Evolutionary conservation across 2,888 invertebrate species (phyloP), one percentile per base, ranked within the genome.

Genomic region (Homarus gammarus): DNA sequence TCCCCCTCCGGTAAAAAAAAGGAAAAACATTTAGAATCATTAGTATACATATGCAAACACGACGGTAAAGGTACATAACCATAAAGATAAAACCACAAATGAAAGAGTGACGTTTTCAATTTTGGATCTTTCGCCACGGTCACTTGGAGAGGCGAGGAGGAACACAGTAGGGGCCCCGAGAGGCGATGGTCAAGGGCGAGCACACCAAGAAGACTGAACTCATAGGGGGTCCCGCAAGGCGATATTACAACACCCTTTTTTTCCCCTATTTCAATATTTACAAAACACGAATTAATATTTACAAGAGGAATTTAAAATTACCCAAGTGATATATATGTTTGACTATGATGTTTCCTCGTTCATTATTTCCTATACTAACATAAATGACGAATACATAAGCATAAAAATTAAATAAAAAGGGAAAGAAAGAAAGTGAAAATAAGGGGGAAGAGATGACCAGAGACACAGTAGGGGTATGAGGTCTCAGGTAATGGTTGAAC

Each of bases 91-190:
- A n/a, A 27, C 27, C 27, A 64, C 64, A 5, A 27, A 64, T 64
- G 64, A 27, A 27, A 27, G 64, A 10, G 64, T 1, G 64, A 64
- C 64, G 64, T 64, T 64, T 64, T 64, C 64, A 64, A 64, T 64
- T 64, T 64, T 27, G 27, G 27, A 64, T 64, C 64, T 64, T 64
- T 64, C 64, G 64, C 27, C 27, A 64, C 64, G 64, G 64, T 64
- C 64, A 64, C 64, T 64, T 27, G n/a, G 27, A 8, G 18, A 64
- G 27, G 64, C 6, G 44, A 64, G n/a, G 64, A 64, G 64, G n/a
- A 64, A 64, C 27, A 64, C 64, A 27, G n/a, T n/a, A n/a, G n/a
- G n/a, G n/a, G n/a, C n/a, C n/a, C n/a, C n/a, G n/a, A n/a, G n/a
- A n/a, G n/a, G 64, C 5, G 64, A 64, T 64, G 64, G 64, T 64